Evolutionary conservation across 2,113 vertebrate species (phyloP).

Genomic region (Podocnemis expansa): DNA sequence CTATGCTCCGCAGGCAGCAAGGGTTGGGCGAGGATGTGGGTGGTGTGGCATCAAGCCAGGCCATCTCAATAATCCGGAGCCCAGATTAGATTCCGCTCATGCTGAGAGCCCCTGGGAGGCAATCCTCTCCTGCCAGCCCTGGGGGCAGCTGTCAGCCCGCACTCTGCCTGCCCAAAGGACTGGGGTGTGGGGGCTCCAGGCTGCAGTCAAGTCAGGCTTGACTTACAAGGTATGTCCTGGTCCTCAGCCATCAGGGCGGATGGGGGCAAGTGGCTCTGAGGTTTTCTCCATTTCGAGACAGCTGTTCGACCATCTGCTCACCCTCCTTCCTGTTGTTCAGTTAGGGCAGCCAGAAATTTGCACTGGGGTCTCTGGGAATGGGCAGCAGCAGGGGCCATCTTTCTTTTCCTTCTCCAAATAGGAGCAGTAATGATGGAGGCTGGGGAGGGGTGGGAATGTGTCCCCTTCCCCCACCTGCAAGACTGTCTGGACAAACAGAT

Average conservation of each 20-base stretch:
- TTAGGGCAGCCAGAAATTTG: too few species aligned
- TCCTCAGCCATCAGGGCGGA: background rate
- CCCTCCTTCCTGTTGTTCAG: background rate
- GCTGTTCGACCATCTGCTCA: background rate
- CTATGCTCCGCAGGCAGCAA: too few species aligned
- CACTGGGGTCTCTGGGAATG: background rate
- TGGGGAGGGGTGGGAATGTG: too few species aligned
- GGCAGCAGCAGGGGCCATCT: background rate
- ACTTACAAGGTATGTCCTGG: background rate
- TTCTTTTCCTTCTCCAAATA: background rate
- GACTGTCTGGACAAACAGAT: background rate
- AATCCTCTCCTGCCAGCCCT: background rate
- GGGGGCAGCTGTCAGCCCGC: background rate
- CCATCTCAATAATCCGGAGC: background rate
- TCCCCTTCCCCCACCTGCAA: background rate
- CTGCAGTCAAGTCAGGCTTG: background rate
- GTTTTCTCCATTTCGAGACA: background rate
- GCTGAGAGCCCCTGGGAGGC: background rate
- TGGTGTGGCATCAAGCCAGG: background rate
- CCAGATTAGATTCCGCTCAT: background rate
- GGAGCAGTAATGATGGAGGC: background rate
- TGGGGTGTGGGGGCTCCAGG: background rate
- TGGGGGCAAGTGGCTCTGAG: background rate
- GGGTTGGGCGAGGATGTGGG: background rate
- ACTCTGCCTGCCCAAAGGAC: background rate